Evolutionary conservation across 30 jellyfish, hydroid and myxozoan species (phyloP), one percentile per base, ranked within the genome.

Genomic region (Chrysaora quinquecirrha): DNA sequence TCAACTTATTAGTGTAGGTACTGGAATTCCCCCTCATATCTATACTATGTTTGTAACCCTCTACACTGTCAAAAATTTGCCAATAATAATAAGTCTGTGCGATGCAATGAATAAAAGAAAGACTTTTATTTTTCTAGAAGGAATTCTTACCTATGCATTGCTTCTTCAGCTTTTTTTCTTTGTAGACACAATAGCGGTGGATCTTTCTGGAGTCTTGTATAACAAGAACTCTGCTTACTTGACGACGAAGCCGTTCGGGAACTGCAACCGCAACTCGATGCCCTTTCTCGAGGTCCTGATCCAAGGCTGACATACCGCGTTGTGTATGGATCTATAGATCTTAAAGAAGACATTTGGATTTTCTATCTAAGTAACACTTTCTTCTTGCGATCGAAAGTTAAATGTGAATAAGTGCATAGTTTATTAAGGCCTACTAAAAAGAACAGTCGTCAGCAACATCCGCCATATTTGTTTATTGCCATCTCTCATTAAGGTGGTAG

Each of bases 201-300:
- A 22, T 82, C 92, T 7, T 74, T 38, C 23, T 23, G 28, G 30
- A 82, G 48, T 34, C 52, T 18, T 19, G 85, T 82, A 29, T 82
- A 82, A 73, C 85, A 82, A 30, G 73, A 20, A 18, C 30, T 28
- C 34, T 22, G 58, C 0, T 34, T 64, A 3, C 54, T 30, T 9
- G 76, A 9, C n/a, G 68, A 16, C 9, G 58, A 43, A 43, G 47
- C 23, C 10, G 91, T 82, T 47, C 92, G 50, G 80, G 68, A 82
- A n/a, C 24, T 35, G 33, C 92, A 82, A 65, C 85, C 16, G 34
- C 92, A 82, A 30, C 64, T 23, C 0, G 85, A 49, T 3, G 92
- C 92, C 11, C 92, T 52, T 66, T 82, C 92, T 2, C 85, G 73
- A 19, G 85, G 85, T 35, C 92, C 92, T 30, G 85, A 49, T 14